Conservation (phyloP, 2,797 vertebrate genomes). For the Crypturellus tataupa region DNA sequence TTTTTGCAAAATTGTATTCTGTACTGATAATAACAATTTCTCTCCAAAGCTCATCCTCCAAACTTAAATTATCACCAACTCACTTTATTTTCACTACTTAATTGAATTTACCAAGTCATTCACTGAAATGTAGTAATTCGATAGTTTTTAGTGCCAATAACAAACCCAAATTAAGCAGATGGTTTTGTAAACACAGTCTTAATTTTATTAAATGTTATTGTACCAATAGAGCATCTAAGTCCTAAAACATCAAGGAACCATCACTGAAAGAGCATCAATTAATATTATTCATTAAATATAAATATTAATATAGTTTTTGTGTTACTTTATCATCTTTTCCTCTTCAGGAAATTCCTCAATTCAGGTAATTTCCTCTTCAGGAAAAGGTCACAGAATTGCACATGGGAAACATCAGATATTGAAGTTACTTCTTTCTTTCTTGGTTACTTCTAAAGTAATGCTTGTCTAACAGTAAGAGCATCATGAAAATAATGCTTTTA, state of each 20-base stretch:
- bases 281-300: not conserved
- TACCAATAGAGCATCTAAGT: not conserved
- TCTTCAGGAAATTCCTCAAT: not conserved
- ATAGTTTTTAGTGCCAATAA: not conserved
- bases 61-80: not conserved
- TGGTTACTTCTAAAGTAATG: constrained; percentile 32
- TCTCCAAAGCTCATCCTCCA: not conserved
- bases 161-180: not conserved
- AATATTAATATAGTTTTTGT: constrained; percentile 22
- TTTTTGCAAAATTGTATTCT: not conserved
- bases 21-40: not conserved
- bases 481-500: constrained; percentile 27
- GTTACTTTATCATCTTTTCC: constrained; percentile 52
- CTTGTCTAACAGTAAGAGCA: not conserved
- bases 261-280: not conserved
- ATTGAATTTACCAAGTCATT: not conserved
- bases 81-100: not conserved
- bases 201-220: not conserved
- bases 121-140: not conserved
- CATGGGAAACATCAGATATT: not conserved
- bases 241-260: not conserved
- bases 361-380: constrained; percentile 11
- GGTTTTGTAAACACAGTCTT: not conserved
- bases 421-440: not conserved
- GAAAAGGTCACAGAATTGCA: constrained; percentile 14